phyloP scores from a whole-genome alignment of 2,888 invertebrate species.

The Carabus problematicus region DNA sequence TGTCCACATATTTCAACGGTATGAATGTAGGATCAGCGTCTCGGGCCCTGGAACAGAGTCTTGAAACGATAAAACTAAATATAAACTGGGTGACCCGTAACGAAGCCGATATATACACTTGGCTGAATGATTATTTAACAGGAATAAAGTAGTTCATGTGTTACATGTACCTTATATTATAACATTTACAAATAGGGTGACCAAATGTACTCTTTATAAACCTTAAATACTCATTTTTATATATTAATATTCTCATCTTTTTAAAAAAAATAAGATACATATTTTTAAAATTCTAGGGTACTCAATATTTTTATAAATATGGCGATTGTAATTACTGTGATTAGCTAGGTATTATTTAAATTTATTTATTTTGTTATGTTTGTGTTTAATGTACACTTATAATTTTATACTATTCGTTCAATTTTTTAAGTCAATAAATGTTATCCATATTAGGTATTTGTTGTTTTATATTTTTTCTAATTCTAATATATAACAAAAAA shows the following conservation, averaged over 20 bases:
- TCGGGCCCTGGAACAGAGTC: constrained; percentile 71
- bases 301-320: constrained; percentile 1
- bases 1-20: constrained; percentile 59
- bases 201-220: neutral
- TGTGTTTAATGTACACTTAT: too few relatives aligned
- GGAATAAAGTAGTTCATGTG: constrained; percentile 36
- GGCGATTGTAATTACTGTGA: too few relatives aligned
- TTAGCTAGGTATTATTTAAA: too few relatives aligned
- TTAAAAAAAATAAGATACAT: neutral
- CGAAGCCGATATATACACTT: constrained; percentile 62
- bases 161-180: constrained; percentile 36
- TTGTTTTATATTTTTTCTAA: too few relatives aligned
- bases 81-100: constrained; percentile 78
- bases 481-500: too few relatives aligned
- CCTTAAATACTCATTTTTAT: neutral
- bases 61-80: constrained; percentile 83
- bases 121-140: constrained; percentile 54
- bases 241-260: neutral
- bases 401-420: too few relatives aligned
- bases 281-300: neutral
- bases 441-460: too few relatives aligned
- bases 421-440: too few relatives aligned
- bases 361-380: too few relatives aligned
- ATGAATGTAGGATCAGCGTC: constrained; percentile 59
- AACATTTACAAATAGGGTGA: constrained; percentile 8